Base-by-base conservation (phyloP, 2,113 vertebrate species). In the Lasiurus borealis region DNA sequence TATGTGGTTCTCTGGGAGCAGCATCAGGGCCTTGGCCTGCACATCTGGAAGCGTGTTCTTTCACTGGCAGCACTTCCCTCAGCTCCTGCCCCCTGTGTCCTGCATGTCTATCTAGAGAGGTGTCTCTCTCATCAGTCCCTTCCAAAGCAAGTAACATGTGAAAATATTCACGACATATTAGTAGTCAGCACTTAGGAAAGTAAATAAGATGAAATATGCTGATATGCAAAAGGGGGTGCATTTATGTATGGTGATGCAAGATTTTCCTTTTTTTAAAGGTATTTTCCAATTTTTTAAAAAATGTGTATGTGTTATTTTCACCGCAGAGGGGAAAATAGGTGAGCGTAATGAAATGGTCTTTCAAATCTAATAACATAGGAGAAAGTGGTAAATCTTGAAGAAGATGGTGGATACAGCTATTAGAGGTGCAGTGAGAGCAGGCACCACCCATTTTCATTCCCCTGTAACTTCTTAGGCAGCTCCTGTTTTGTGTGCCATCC, bases 231-330 rank as follows among this genome's bases (percentile, higher is more conserved):
- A n/a, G 36, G 40, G 52, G 73, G 13, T 90, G 9, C 64, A 80
- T 72, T 54, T 54, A 13, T n/a, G 12, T 50, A 19, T 16, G 19
- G 6, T 64, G 46, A 64, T 23, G 21, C n/a, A 85, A 34, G 34
- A n/a, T 36, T 69, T 66, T 88, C 29, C 52, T 82, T 52, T 78
- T 78, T 78, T 59, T 9, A 14, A 40, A 36, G n/a, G 4, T 27
- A 52, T 62, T 94, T 85, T 59, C 52, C 40, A 62, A 48, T 62
- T 57, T 40, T 62, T 62, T 21, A 9, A 50, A 52, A 44, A 23
- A 66, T 78, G 52, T 64, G 27, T 85, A 44, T 85, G 11, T 85
- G 64, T 34, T 94, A 80, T 73, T 80, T 85, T n/a, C n/a, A 85
- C 85, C 52, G 5, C 36, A 19, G 62, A 52, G 21, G n/a, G 29